Evolutionary conservation across 2,113 vertebrate genomes (phyloP), one percentile per base, ranked within the genome.

Genomic region (Felis chaus): DNA sequence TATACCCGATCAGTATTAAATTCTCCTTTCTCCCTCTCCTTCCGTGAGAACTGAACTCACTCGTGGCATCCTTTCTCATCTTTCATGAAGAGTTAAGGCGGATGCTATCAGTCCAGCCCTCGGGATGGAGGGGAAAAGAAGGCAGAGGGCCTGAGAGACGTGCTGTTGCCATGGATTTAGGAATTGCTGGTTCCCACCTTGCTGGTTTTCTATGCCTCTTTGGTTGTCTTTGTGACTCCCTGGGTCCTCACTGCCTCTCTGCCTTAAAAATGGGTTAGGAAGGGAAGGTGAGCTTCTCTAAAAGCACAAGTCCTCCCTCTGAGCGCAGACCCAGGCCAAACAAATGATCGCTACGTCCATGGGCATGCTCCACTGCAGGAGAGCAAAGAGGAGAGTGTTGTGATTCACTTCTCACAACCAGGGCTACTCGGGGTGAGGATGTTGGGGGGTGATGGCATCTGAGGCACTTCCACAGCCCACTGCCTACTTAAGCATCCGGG

Each of bases 31-130:
- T 87, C 18, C 74, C 45, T 79, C 29, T 69, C 10, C 50, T 69
- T 50, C 71, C 66, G 65, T 41, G 63, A 95, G 48, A 74, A 69
- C 81, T 74, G 45, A 76, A 78, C 27, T 88, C 31, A 48, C 29
- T n/a, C 65, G 41, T 63, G 48, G 27, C 27, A 74, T 31, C 29
- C 80, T 90, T 85, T 50, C n/a, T 93, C 19, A 16, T 27, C 63
- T 86, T 86, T n/a, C 11, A 16, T 39, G 33, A 65, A 88, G 66
- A 79, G 53, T 16, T 81, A 6, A 50, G 23, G 39, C 82, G 55
- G 69, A 7, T 55, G 31, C 73, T 33, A 33, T 0, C 27, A 45
- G 80, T 91, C 61, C 14, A 94, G 71, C 36, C 10, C n/a, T 63
- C 19, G 36, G 53, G n/a, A 33, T 13, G 25, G 31, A 29, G 1